phyloP scores from a whole-genome alignment of 1,140 invertebrate species.

The Atta texana region DNA sequence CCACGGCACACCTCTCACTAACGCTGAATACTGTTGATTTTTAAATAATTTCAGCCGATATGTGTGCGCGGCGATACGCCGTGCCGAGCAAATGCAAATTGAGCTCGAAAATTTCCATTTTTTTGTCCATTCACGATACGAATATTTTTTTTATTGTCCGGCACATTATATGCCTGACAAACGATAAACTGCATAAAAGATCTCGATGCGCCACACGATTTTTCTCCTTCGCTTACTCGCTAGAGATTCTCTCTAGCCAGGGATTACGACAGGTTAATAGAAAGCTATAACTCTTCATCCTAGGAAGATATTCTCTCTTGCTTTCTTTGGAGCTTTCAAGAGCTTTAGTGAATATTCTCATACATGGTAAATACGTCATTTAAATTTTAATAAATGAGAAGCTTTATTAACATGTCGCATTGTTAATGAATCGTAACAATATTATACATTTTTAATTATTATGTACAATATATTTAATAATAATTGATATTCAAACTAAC shows the following conservation, averaged over 20 bases:
- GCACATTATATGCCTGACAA: conserved; percentile 39
- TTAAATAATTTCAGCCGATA: conserved; percentile 49
- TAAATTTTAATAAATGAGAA: conserved; percentile 58
- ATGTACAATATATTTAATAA: too few species aligned
- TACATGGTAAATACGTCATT: conserved; percentile 40
- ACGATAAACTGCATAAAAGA: conserved; percentile 55
- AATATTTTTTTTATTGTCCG: conserved; percentile 49
- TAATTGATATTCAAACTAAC: background rate
- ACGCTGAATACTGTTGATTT: conserved; percentile 40
- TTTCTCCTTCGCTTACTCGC: conserved; percentile 31
- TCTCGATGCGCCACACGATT: conserved; percentile 44
- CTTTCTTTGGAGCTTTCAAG: conserved; percentile 39
- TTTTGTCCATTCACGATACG: background rate
- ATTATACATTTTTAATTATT: too few species aligned
- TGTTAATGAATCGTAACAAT: background rate
- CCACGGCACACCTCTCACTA: conserved; percentile 14
- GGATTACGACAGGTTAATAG: conserved; percentile 64
- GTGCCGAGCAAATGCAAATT: conserved; percentile 45
- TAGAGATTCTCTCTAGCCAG: conserved; percentile 41
- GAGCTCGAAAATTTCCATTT: conserved; percentile 60
- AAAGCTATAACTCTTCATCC: conserved; percentile 68
- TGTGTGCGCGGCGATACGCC: conserved; percentile 27
- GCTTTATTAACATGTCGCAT: conserved; percentile 3
- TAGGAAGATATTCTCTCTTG: conserved; percentile 36
- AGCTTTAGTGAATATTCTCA: conserved; percentile 45